phyloP scores from a whole-genome alignment of 2,113 vertebrate genomes.

The Otolemur garnettii region DNA sequence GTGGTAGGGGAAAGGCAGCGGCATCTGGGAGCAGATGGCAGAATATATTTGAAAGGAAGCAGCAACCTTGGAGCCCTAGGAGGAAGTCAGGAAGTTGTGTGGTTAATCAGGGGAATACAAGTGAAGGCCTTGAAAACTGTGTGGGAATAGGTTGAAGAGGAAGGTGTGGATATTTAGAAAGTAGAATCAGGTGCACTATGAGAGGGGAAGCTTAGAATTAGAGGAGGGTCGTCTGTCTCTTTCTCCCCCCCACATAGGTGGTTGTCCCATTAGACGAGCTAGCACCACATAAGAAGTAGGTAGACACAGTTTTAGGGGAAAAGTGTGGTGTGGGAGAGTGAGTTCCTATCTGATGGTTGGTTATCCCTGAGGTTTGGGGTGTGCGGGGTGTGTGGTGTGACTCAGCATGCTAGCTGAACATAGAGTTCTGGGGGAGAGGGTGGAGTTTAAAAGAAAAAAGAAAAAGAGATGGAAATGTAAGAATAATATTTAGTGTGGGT shows the following conservation, averaged over 20 bases:
- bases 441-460: background rate
- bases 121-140: background rate
- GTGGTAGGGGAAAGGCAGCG: no score
- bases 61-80: no score
- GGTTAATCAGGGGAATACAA: fast-evolving
- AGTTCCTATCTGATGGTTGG: background rate
- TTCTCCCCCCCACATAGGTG: fast-evolving
- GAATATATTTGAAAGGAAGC: background rate
- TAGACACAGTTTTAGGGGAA: fast-evolving
- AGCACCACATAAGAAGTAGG: background rate
- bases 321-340: background rate
- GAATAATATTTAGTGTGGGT: background rate
- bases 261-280: background rate
- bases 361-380: background rate
- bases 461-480: background rate
- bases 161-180: no score
- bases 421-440: background rate
- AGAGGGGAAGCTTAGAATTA: fast-evolving
- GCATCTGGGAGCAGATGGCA: background rate
- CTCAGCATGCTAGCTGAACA: background rate
- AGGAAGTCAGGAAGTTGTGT: background rate
- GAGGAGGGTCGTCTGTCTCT: background rate
- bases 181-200: background rate
- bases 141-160: background rate
- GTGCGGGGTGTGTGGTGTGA: fast-evolving